Conservation (phyloP, 2,888 invertebrate genomes). For the Drosophila leonis region DNA sequence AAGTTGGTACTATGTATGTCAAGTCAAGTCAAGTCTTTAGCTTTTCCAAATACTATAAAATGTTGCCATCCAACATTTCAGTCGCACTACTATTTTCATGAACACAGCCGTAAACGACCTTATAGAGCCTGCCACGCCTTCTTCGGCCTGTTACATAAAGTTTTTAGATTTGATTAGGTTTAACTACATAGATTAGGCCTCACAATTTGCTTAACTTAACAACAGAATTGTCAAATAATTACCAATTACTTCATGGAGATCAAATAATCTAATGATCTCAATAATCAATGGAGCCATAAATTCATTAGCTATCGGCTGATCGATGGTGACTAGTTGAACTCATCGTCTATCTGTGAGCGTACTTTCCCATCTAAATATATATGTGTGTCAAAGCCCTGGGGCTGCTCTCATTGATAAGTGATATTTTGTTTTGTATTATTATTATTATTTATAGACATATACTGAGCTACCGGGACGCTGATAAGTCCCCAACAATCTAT, state of each 20-base stretch:
- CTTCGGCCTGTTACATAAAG: not conserved
- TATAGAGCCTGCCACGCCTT: not conserved
- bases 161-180: too few relatives aligned
- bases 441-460: slow-evolving; percentile 60
- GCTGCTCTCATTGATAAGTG: slow-evolving; percentile 55
- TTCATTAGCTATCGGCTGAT: not conserved
- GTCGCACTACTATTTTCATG: too few relatives aligned
- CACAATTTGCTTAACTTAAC: too few relatives aligned
- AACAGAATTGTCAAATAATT: too few relatives aligned
- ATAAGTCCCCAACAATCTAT: slow-evolving; percentile 39
- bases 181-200: too few relatives aligned
- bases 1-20: too few relatives aligned
- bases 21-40: too few relatives aligned
- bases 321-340: not conserved
- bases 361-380: not conserved
- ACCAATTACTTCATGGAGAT: too few relatives aligned
- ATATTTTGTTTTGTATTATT: slow-evolving; percentile 1
- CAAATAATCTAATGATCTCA: too few relatives aligned
- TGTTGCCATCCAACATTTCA: too few relatives aligned
- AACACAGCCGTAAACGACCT: too few relatives aligned
- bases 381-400: not conserved
- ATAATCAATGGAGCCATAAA: not conserved
- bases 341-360: not conserved
- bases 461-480: slow-evolving; percentile 29
- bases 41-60: too few relatives aligned